Percentiles rank a stretch among this genome's conserved stretches.
Evolutionary conservation across 2,113 vertebrate species (phyloP).

Genomic region (Callipepla californica): DNA sequence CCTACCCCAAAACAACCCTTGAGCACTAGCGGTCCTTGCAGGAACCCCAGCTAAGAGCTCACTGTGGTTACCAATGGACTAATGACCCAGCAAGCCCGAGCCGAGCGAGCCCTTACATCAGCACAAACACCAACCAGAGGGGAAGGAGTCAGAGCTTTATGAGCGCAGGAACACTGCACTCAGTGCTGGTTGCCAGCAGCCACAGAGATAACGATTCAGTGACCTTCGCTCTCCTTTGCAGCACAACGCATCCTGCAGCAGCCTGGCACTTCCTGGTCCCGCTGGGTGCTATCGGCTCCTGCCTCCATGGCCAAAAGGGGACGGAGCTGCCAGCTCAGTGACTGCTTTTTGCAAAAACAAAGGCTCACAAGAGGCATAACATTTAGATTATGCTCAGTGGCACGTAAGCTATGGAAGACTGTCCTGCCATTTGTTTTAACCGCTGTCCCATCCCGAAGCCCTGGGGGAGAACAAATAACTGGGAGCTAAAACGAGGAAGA

Average conservation of each 20-base stretch:
- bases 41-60: neutral
- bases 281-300: accelerated
- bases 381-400: slow-evolving; percentile 6
- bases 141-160: slow-evolving; percentile 12
- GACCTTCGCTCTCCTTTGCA: slow-evolving; percentile 3
- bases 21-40: neutral
- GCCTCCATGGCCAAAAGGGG: neutral
- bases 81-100: slow-evolving; percentile 27
- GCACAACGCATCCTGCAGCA: neutral
- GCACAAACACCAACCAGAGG: neutral
- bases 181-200: slow-evolving; percentile 5
- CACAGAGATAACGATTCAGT: neutral
- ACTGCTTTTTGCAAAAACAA: neutral
- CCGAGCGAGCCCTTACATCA: slow-evolving; percentile 13
- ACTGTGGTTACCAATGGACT: neutral
- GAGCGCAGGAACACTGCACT: neutral
- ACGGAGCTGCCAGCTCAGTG: neutral
- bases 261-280: neutral
- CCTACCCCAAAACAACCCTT: neutral
- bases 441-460: neutral
- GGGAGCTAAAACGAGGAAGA: neutral
- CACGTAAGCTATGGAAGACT: slow-evolving; percentile 6
- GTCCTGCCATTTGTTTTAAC: slow-evolving; percentile 48
- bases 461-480: slow-evolving; percentile 39
- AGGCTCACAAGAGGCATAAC: neutral